Base-by-base conservation (phyloP, 1,140 invertebrate species). In the Platorchestia sp. region DNA sequence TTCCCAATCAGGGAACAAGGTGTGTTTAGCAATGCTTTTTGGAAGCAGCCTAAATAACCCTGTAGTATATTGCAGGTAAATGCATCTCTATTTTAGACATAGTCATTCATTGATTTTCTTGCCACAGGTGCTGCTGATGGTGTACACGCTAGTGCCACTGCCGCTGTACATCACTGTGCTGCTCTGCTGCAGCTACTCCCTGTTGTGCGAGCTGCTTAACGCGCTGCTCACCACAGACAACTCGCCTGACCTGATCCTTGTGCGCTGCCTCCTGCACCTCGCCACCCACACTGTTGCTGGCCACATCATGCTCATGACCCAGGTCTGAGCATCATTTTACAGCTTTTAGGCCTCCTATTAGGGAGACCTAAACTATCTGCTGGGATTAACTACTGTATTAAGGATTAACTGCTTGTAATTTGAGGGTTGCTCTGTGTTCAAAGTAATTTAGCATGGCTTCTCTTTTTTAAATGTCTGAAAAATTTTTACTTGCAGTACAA, bases 101-200 rank as follows among this genome's bases (percentile, higher is more conserved):
- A 98, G 98, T 96, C 98, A 98, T 97, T 75, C 59, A 75, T 75
- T 22, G 59, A 75, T 75, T 75, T 75, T 6, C 59, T 75, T 75
- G 98, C 99, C 95, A 98, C 99, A 96, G 97, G 98, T 99, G 87
- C 97, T 99, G 45, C 97, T 99, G 86, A 97, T 99, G 95, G 98
- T 99, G 97, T 99, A 99, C 97, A 99, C 99, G 91, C 98, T 99
- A 95, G 98, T 99, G 96, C 99, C 99, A 41, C 97, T 99, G 97
- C 99, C 98, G 41, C 97, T 99, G 0, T 99, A 99, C 97, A 97
- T 98, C 91, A 98, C 98, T 97, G 97, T 99, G 42, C 97, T 98
- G 91, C 98, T 99, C 96, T 98, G 98, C 90, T 97, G 98, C 91
- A 95, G 98, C 43, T 99, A 99, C 97, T 99, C 99, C 0, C 97